phyloP scores from a whole-genome alignment of 2,888 invertebrate species.

The Agriopis leucophaearia region DNA sequence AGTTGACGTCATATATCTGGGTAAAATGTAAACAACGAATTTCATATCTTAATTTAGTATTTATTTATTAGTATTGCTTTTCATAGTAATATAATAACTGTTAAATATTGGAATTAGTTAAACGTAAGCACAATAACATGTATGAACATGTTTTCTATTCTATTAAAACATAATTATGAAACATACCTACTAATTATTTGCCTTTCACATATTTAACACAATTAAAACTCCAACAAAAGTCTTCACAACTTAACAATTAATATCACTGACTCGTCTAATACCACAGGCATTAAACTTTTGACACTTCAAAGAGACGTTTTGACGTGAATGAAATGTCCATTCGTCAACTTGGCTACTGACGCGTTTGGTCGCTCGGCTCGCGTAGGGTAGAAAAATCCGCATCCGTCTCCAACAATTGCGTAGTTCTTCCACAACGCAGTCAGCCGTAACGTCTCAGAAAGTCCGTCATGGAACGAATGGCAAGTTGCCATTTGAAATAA shows the following conservation, averaged over 20 bases:
- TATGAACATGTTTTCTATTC: background rate
- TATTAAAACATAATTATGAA: background rate
- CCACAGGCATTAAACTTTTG: conserved; percentile 7
- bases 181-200: background rate
- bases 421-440: conserved; percentile 63
- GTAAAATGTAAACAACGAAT: conserved; percentile 27
- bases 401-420: conserved; percentile 61
- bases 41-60: conserved; percentile 22
- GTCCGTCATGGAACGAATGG: conserved; percentile 74
- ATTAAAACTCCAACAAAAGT: conserved; percentile 7
- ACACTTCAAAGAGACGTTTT: conserved; percentile 20
- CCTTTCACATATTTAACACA: background rate
- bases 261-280: conserved; percentile 24
- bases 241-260: conserved; percentile 21
- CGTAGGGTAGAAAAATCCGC: conserved; percentile 54
- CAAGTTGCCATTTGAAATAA: conserved; percentile 75
- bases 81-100: background rate
- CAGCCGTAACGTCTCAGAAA: conserved; percentile 72
- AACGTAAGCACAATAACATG: background rate
- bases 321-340: conserved; percentile 26
- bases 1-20: conserved; percentile 25
- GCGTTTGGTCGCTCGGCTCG: conserved; percentile 51
- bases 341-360: conserved; percentile 51
- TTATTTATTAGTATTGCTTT: conserved; percentile 21
- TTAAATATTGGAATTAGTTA: background rate